Evolutionary conservation across 23 tunicate species (phyloP), one percentile per base, ranked within the genome.

Genomic region (Corella eumyota): DNA sequence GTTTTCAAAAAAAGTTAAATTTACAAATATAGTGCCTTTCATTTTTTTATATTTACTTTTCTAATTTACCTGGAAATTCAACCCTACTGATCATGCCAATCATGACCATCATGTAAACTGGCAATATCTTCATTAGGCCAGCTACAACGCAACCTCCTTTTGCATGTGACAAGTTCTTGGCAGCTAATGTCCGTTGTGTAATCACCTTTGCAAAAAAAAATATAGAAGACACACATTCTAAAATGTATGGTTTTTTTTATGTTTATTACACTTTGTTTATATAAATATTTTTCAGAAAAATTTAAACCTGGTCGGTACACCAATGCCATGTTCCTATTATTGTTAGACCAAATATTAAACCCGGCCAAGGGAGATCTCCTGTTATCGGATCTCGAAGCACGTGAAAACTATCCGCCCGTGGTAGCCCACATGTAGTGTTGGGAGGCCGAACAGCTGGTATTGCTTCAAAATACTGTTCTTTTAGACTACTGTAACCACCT

Each of bases 321-420:
- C 97, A 90, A 37, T 90, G 81, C 97, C 97, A 90, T n/a, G 90
- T 82, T 13, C 91, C 90, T 5, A 90, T 58, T 30, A 90, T 75
- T 3, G 97, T 90, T 29, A 90, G 67, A n/a, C 97, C 97, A 45
- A 90, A 61, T 30, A 69, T 81, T 1, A 81, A 62, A 11, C 97
- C 97, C 1, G 97, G 97, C 97, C 97, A 90, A 21, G 97, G 97
- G 11, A 90, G 75, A 46, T 90, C 97, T n/a, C 90, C 88, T 17
- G 60, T 68, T 7, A 75, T 65, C 1, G 97, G 92, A 58, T 80
- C 97, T 56, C 97, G 48, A 3, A 74, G 70, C 5, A 90, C 92
- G 46, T 81, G 49, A 50, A 74, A 80, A 35, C 84, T 36, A 58
- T 90, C 97, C 25, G 54, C 70, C 45, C 97, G 64, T 30, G 91